phyloP scores from a whole-genome alignment of 1,140 invertebrate species.

The Prorops nasuta region DNA sequence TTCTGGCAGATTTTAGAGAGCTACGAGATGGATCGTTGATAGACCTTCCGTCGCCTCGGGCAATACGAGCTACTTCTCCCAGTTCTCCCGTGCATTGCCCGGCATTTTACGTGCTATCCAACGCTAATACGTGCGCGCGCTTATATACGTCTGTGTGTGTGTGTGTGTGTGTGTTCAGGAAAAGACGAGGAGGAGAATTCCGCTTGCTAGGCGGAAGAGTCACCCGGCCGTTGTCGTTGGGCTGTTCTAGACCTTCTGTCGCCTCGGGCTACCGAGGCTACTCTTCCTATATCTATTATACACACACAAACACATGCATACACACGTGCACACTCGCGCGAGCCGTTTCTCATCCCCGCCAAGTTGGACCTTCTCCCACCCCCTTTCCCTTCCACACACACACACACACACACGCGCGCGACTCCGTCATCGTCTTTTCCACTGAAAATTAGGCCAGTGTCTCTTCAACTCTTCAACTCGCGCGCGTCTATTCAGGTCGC shows the following conservation, averaged over 20 bases:
- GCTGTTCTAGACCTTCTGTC: slow-evolving; percentile 17
- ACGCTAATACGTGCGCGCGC: no score
- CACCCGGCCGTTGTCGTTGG: no score
- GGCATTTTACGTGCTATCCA: no score
- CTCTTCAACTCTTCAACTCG: no score
- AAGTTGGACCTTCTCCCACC: neutral
- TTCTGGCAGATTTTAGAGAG: neutral
- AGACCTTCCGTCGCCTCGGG: slow-evolving; percentile 9
- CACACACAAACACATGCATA: neutral
- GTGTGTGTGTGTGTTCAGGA: neutral
- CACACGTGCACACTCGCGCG: neutral
- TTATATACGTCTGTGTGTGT: neutral
- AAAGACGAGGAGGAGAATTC: neutral
- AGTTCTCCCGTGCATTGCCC: slow-evolving; percentile 1
- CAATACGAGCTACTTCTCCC: slow-evolving; percentile 14
- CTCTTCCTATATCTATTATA: no score
- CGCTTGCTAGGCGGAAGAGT: neutral
- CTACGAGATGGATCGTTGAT: slow-evolving; percentile 6
- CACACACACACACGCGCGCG: neutral
- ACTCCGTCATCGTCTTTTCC: neutral
- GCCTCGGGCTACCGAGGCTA: slow-evolving; percentile 8
- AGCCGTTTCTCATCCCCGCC: no score
- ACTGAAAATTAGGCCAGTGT: slow-evolving; percentile 1
- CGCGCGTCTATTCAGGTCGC: neutral
- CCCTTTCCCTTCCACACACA: neutral